These are phyloP conservation scores for Clarias magur DNA, from an alignment of 2,113 vertebrate species.

Conservation along the genomic window DNA sequence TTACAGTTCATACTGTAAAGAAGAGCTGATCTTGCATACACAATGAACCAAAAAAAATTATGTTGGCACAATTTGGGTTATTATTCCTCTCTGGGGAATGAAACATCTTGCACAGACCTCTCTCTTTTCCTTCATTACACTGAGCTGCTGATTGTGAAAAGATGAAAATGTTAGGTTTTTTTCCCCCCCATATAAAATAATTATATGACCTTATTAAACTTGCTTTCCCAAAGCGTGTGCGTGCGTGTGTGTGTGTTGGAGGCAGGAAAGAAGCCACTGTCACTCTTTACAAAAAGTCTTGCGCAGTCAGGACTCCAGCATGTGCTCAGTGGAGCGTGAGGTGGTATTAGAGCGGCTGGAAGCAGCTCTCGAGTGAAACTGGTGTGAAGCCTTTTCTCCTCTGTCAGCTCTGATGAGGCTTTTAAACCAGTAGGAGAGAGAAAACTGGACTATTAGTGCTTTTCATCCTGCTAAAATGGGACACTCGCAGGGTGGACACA, in stretches of 20 bases:
- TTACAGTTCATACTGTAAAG: background rate
- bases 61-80: background rate
- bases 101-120: background rate
- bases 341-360: conserved; percentile 36
- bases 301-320: conserved; percentile 5
- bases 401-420: conserved; percentile 33
- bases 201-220: background rate
- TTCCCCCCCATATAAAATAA: background rate
- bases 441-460: conserved; percentile 12
- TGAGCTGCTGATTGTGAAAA: background rate
- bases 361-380: conserved; percentile 36
- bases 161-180: background rate
- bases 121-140: conserved; percentile 17
- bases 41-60: background rate
- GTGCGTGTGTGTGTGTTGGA: background rate
- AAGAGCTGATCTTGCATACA: background rate
- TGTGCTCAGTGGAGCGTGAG: conserved; percentile 32
- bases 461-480: conserved; percentile 28
- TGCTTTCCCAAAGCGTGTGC: background rate
- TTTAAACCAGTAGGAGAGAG: conserved; percentile 16
- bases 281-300: conserved; percentile 10
- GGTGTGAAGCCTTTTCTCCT: conserved; percentile 26
- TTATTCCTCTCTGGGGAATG: conserved; percentile 9
- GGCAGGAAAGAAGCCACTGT: background rate
- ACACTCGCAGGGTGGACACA: background rate